phyloP scores from a whole-genome alignment of 2,113 vertebrate genomes.

The Crypturellus undulatus region DNA sequence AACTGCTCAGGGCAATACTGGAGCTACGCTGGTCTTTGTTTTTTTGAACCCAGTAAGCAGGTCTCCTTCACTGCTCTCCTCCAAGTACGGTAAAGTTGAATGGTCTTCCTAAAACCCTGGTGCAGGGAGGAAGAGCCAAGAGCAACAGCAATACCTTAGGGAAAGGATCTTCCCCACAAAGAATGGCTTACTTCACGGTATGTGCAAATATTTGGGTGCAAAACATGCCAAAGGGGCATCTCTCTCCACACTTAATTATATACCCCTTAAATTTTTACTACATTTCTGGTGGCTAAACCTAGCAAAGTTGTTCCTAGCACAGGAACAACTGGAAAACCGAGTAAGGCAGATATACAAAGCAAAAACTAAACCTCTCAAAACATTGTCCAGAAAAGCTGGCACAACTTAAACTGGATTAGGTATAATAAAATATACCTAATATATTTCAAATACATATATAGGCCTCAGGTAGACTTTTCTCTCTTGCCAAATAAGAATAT shows the following conservation, averaged over 20 bases:
- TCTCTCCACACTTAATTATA: neutral
- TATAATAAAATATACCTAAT: neutral
- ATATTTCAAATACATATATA: neutral
- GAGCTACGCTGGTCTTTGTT: fast-evolving
- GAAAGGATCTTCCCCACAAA: neutral
- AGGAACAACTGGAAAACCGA: neutral
- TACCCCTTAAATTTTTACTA: too few species aligned
- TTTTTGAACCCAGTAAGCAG: neutral
- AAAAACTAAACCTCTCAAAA: neutral
- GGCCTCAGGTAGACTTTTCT: neutral
- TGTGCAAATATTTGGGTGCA: neutral
- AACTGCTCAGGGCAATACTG: neutral
- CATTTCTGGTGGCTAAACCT: neutral
- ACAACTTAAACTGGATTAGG: neutral
- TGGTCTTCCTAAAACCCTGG: neutral
- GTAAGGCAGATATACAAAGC: neutral
- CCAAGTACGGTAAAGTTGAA: neutral
- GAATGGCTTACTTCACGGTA: fast-evolving
- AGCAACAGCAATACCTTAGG: neutral
- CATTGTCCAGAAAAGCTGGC: neutral
- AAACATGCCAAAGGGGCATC: neutral
- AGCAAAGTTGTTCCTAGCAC: neutral
- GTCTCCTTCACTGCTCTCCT: neutral
- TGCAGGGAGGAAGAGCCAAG: neutral
- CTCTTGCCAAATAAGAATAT: neutral